Evolutionary conservation across 2,888 invertebrate genomes (phyloP).

Genomic region (Dicroscelio sp.): DNA sequence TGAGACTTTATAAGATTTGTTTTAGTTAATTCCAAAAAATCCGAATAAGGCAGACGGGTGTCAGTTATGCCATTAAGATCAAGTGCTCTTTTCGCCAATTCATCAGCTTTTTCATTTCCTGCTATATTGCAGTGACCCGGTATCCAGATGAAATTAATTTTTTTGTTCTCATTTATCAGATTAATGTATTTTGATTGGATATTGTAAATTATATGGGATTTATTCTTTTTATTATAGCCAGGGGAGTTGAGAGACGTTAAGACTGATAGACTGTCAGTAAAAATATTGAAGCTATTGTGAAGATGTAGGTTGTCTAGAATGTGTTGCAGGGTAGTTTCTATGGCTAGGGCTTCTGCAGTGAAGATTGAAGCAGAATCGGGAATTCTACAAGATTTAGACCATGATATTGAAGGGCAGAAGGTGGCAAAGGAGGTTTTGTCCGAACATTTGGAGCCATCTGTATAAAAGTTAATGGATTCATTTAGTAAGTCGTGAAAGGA

Average conservation of each 20-base stretch:
- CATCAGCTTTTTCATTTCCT: slow-evolving; percentile 16
- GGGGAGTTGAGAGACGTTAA: neutral
- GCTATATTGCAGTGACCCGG: slow-evolving; percentile 22
- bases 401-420: neutral
- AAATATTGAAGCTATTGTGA: neutral
- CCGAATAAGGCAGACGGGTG: neutral
- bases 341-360: slow-evolving; percentile 52
- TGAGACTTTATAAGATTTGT: neutral
- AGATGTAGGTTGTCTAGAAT: neutral
- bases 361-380: slow-evolving; percentile 25
- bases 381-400: neutral
- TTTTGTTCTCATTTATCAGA: too few relatives aligned
- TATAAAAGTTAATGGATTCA: neutral
- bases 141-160: slow-evolving; percentile 28
- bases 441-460: neutral
- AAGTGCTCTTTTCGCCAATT: slow-evolving; percentile 14
- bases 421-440: neutral
- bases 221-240: neutral
- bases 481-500: neutral
- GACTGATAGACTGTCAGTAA: neutral
- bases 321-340: neutral
- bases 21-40: neutral
- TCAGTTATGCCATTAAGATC: neutral
- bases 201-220: neutral
- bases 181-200: neutral